Base-by-base conservation (phyloP, 2,797 vertebrate species). In the Neosalanx taihuensis region DNA sequence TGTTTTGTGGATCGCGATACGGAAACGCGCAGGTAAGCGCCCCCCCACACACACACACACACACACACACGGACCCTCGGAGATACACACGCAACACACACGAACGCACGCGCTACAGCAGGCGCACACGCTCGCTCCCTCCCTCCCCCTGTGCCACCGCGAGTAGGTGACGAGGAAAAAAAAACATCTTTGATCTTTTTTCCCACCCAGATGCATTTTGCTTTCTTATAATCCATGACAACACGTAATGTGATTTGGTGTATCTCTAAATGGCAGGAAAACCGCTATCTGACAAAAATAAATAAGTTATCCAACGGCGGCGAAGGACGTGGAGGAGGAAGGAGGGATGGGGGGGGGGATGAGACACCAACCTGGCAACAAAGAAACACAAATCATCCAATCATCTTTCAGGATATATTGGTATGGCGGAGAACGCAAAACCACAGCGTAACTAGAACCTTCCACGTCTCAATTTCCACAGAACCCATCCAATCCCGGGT, bases 171-270 rank as follows among this genome's bases (percentile, higher is more conserved):
- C 93, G 93, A 94, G 90, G n/a, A n/a, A n/a, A n/a, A n/a, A 80
- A 90, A 90, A 92, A 93, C 82, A 90, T 93, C 93, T 96, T 95
- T 96, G 94, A 97, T 96, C 93, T 94, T 90, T 91, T 85, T 87
- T 89, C 84, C 83, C 77, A 70, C 80, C 76, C 76, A 84, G 77
- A 85, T 93, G 93, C 90, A 92, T 92, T 92, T n/a, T n/a, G 91
- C 93, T 92, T 80, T 89, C 79, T 79, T 92, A 89, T 95, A 95
- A 96, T 95, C 95, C 95, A 95, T 97, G 94, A 95, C 95, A 94
- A 94, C 1, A 92, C 93, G 92, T 96, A 96, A 97, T 94, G 93
- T 94, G 95, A 97, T 97, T 97, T 96, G 92, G 92, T 94, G 86
- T 95, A 96, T 96, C 95, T 95, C 92, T 90, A 91, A 94, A 93